Base-by-base conservation (phyloP, 2,888 invertebrate species). In the Pherbina coryleti region DNA sequence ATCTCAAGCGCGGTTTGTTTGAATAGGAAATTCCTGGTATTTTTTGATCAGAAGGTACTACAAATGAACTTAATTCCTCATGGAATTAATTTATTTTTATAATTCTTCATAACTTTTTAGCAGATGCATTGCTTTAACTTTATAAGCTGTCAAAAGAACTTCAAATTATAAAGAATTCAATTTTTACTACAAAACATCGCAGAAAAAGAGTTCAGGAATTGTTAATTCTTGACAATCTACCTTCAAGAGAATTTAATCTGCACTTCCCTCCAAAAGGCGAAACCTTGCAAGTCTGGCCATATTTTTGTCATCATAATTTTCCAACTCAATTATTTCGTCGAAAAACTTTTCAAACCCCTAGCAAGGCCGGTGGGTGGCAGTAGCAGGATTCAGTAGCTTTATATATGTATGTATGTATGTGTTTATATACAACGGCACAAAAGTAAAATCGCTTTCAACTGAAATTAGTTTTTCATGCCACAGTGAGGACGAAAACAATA, bases 401-500 rank as follows among this genome's bases (percentile, higher is more conserved):
- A 44, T 44, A 44, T 44, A 44, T 11, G 44, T 44, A 7, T 11
- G 44, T 11, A 11, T 14, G 5, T 31, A 31, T 31, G 5, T 31
- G 31, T 31, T 3, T 31, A 5, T 31, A 31, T 31, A 44, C 14
- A 44, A 44, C 44, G 1, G 44, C 14, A 11, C 69, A 51, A 69
- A 69, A 69, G 25, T 49, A 51, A 69, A 69, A 69, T 25, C 49
- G 69, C 49, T 69, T 51, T 22, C 49, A 51, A 51, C 69, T 69
- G 69, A 69, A 69, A 69, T 69, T 69, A 69, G 69, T 69, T 69
- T 69, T 69, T 67, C 51, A 69, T 69, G 51, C 69, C 69, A 69
- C 69, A 69, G 25, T 49, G n/a, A 22, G 19, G 28, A 28, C 17
- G 28, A 49, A 19, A 69, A 28, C 51, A 49, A n/a, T 49, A 69